phyloP scores from a whole-genome alignment of 2,113 vertebrate genomes.

The Hippocampus mohnikei region DNA sequence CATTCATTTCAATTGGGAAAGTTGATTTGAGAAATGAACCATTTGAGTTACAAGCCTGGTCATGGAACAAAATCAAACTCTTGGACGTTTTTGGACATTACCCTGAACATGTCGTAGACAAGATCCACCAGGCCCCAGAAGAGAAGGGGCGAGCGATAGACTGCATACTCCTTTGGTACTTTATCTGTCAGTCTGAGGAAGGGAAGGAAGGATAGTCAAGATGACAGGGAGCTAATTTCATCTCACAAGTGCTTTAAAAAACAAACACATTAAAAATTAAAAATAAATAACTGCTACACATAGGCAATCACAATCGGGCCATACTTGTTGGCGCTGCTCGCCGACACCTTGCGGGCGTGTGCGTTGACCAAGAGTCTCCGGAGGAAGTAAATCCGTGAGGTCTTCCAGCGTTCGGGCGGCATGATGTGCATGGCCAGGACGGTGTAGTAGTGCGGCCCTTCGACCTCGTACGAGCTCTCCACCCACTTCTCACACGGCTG shows the following conservation, averaged over 20 bases:
- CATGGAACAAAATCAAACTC: not conserved
- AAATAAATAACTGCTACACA: not conserved
- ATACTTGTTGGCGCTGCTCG: slow-evolving; percentile 87
- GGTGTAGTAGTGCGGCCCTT: slow-evolving; percentile 92
- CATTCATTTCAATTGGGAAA: too few relatives aligned
- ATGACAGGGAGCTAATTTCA: not conserved
- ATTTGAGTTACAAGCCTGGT: not conserved
- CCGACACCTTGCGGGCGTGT: slow-evolving; percentile 83
- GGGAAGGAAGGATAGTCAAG: slow-evolving; percentile 3
- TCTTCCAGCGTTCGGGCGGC: slow-evolving; percentile 86
- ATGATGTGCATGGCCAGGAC: slow-evolving; percentile 88
- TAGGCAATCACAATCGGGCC: slow-evolving; percentile 9
- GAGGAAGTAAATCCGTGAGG: slow-evolving; percentile 81
- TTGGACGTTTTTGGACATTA: slow-evolving; percentile 45
- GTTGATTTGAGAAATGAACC: too few relatives aligned
- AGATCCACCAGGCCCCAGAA: slow-evolving; percentile 98
- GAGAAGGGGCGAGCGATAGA: slow-evolving; percentile 92
- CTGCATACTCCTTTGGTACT: slow-evolving; percentile 86
- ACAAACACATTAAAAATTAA: too few relatives aligned
- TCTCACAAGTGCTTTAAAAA: not conserved
- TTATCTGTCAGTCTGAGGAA: slow-evolving; percentile 85
- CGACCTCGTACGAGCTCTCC: slow-evolving; percentile 92
- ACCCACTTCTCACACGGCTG: slow-evolving; percentile 95
- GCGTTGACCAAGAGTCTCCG: slow-evolving; percentile 82
- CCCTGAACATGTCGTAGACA: slow-evolving; percentile 97